Base-by-base conservation (phyloP, 2,113 vertebrate genomes). In the Platanista minor region DNA sequence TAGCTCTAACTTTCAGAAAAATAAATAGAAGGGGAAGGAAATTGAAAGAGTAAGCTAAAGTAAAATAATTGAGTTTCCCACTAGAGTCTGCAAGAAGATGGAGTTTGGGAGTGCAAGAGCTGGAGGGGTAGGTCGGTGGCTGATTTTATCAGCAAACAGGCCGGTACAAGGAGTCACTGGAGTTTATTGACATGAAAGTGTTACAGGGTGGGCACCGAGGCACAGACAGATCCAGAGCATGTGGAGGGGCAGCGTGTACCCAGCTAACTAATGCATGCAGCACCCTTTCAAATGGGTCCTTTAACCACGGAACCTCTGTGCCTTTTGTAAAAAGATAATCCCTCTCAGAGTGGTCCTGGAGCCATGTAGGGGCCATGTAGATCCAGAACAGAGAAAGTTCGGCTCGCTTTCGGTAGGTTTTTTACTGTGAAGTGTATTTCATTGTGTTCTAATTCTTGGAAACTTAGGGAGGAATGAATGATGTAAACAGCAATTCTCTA, bases 211-310 rank as follows among this genome's bases (percentile, higher is more conserved):
- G 46, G 83, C 29, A 23, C 62, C 0, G 11, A 3, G 67, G 54
- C 21, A 36, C 86, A 54, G 23, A 3, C 75, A 0, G 9, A 13
- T 10, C n/a, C 18, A 9, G 52, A 1, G 43, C 0, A 0, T 9
- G 18, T 4, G 43, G 72, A 62, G 31, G 36, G 52, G 27, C 23
- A 2, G 49, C 1, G 5, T 12, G 89, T 62, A 14, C 71, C 43
- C 69, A 36, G 31, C 20, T 20, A 5, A 33, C 0, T 20, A 5
- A 33, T 0, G 1, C 6, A 3, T 23, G 4, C 20, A 8, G 49
- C 29, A 14, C 8, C n/a, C 64, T n/a, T 83, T 20, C 31, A 11
- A 21, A 36, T 1, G 29, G 57, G 5, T 39, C 54, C n/a, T 69
- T 49, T 62, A 80, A 90, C 46, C 10, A 0, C 69, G 41, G 3